Base-by-base conservation (phyloP, 2,113 vertebrate genomes). In the Colossoma macropomum region DNA sequence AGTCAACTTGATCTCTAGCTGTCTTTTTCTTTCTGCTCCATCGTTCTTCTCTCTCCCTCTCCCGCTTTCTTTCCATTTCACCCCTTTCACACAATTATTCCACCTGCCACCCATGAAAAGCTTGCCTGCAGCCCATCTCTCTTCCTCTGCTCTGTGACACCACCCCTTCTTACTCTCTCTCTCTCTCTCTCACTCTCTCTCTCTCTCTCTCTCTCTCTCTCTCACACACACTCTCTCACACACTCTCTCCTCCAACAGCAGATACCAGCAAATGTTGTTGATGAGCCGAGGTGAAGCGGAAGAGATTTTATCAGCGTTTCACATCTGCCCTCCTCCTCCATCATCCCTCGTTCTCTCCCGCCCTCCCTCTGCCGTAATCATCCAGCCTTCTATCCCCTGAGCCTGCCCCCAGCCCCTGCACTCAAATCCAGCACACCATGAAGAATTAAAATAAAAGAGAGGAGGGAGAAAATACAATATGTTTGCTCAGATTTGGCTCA, bases 391-490 rank as follows among this genome's bases (percentile, higher is more conserved):
- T 19, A 77, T 85, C 75, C 48, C 54, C 75, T 21, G 30, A 75
- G 30, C 62, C 76, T 38, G 63, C 19, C 50, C 27, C 56, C 77
- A 83, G 82, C 80, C 88, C 77, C 73, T 56, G 45, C 17, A 11
- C 77, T 79, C 88, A 89, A 88, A 81, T 82, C 83, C 86, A 87
- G 62, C 87, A 85, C 79, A 65, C 84, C 77, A 66, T 75, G 82
- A 88, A 87, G 84, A 87, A 87, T 86, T 89, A 25, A 87, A 91
- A 90, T 81, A 89, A 90, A 86, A 90, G 75, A 62, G 79, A 73
- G 65, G 41, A 48, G 82, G 56, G 27, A 87, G 81, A 84, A 86
- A 63, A 81, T 81, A 77, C 66, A 48, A 63, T 15, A 54, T 60
- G 56, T 87, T 88, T 89, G 78, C 77, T 89, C 86, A 84, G 86